Conservation (phyloP, 2,888 invertebrate species). For the Mesorhabditis spiculigera region DNA sequence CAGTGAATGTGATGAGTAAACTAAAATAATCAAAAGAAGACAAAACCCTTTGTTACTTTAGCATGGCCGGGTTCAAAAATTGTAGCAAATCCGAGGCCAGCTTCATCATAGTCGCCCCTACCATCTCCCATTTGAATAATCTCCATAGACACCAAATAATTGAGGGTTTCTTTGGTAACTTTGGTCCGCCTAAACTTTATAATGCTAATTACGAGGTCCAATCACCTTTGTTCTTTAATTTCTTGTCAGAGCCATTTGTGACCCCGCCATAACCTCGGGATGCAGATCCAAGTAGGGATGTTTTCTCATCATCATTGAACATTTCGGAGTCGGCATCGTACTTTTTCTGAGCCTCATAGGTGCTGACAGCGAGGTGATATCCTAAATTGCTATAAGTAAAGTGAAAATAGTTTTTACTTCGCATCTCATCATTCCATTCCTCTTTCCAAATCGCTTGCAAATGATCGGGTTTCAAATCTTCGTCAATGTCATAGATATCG, state of each 20-base stretch:
- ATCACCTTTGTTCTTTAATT: constrained; percentile 6
- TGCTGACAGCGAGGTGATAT: not conserved
- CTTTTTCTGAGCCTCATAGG: constrained; percentile 13
- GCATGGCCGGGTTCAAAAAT: constrained; percentile 50
- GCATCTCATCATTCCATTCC: constrained; percentile 28
- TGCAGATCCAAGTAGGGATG: constrained; percentile 8
- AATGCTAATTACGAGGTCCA: not conserved
- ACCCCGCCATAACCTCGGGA: constrained; percentile 20
- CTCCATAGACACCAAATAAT: constrained; percentile 42
- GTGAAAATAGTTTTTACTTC: constrained; percentile 15
- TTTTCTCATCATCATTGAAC: constrained; percentile 14
- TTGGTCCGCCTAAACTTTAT: constrained; percentile 14
- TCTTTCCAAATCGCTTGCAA: constrained; percentile 41
- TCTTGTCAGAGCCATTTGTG: not conserved
- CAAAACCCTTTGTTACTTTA: constrained; percentile 37
- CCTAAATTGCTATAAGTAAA: not conserved
- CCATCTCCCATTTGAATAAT: constrained; percentile 49
- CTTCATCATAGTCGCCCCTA: constrained; percentile 46
- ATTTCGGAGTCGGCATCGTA: constrained; percentile 13
- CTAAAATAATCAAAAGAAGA: constrained; percentile 23
- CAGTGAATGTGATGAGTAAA: constrained; percentile 49
- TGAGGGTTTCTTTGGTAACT: constrained; percentile 31
- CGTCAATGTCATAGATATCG: constrained; percentile 49
- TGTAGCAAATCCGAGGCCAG: constrained; percentile 47
- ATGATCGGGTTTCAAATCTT: constrained; percentile 36